These are phyloP conservation scores for Microhierax caerulescens DNA, from an alignment of 2,797 vertebrate species.

Conservation along the genomic window DNA sequence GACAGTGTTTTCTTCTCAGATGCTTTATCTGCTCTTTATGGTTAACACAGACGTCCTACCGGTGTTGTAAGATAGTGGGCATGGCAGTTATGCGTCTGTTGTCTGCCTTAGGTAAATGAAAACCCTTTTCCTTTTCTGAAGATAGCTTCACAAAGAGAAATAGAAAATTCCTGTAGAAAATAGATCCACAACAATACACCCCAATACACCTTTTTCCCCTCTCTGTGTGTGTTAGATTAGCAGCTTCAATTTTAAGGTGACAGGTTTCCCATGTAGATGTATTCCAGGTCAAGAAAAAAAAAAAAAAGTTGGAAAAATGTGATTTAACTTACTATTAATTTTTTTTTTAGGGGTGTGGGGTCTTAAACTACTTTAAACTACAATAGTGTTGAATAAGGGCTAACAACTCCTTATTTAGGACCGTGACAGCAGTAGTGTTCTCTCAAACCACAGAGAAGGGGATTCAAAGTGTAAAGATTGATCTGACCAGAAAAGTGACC, in stretches of 20 bases:
- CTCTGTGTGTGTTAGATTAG: accelerated
- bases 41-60: background rate
- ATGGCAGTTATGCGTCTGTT: background rate
- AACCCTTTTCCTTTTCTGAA: background rate
- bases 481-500: background rate
- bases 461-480: background rate
- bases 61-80: background rate
- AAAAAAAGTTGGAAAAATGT: background rate
- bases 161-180: background rate
- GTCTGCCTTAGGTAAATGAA: background rate
- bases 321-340: background rate
- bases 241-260: background rate
- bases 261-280: background rate
- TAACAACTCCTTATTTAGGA: background rate
- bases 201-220: accelerated
- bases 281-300: background rate
- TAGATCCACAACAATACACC: background rate
- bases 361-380: background rate
- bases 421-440: background rate
- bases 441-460: background rate
- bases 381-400: background rate
- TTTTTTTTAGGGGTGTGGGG: accelerated
- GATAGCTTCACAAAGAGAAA: background rate
- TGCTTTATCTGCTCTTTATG: background rate
- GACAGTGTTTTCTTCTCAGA: background rate